These are phyloP conservation scores for Falco novaeseelandiae DNA, from an alignment of 2,797 vertebrate genomes.

Conservation along the genomic window DNA sequence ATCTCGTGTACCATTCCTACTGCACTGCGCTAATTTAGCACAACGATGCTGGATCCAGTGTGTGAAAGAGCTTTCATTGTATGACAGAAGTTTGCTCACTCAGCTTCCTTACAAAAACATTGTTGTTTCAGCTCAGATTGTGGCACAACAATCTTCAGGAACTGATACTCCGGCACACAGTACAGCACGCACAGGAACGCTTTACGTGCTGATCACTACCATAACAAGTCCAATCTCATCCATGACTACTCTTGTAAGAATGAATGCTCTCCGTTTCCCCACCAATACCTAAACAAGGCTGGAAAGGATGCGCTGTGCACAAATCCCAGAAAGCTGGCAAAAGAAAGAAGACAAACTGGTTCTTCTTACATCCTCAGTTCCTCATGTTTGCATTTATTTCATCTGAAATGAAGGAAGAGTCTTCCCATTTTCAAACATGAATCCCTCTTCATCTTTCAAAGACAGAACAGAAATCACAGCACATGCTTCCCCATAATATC, in stretches of 20 bases:
- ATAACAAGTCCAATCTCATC: background rate
- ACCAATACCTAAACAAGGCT: background rate
- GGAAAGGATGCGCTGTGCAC: background rate
- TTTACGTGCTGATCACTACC: fast-evolving
- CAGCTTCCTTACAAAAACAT: background rate
- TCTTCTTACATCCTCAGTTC: background rate
- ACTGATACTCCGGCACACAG: background rate
- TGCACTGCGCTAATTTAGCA: background rate
- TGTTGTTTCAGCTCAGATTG: background rate
- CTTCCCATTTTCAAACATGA: background rate
- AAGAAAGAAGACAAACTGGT: background rate
- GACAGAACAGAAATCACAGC: fast-evolving
- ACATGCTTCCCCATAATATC: background rate
- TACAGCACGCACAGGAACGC: background rate
- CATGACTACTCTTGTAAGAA: fast-evolving
- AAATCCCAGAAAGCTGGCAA: background rate
- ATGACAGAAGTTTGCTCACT: fast-evolving
- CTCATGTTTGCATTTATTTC: background rate
- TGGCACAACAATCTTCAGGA: background rate
- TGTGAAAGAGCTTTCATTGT: background rate
- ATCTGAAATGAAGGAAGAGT: background rate
- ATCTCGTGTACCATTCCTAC: background rate
- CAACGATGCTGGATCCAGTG: background rate
- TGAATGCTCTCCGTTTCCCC: background rate
- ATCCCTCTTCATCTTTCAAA: background rate